Evolutionary conservation across 2,113 vertebrate species (phyloP).

Genomic region (Oryctolagus cuniculus): DNA sequence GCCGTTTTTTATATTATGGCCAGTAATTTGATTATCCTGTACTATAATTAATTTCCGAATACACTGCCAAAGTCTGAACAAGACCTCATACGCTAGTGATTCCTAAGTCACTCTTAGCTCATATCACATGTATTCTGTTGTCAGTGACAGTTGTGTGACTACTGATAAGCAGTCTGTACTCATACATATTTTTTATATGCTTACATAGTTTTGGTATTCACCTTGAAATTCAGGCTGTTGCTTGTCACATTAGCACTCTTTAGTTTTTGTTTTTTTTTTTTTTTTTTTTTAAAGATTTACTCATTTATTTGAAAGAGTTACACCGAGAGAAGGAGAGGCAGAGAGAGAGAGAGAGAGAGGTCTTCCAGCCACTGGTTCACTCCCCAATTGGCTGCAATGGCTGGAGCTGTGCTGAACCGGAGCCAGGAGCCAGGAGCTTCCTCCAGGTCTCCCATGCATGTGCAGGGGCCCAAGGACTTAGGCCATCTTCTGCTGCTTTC

Average conservation of each 20-base stretch:
- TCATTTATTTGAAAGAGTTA: too few species aligned
- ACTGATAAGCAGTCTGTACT: background rate
- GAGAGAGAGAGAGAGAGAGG: too few species aligned
- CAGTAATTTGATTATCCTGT: background rate
- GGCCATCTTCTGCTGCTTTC: too few species aligned
- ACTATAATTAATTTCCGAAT: conserved; percentile 1
- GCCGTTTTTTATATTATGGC: background rate
- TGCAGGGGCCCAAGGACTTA: too few species aligned
- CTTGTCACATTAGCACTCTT: background rate
- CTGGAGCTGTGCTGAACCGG: too few species aligned
- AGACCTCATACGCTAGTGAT: background rate
- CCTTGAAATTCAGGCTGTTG: background rate
- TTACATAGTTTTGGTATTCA: background rate
- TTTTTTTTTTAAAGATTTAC: too few species aligned
- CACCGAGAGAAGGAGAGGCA: too few species aligned
- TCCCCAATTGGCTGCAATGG: too few species aligned
- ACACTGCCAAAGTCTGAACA: background rate
- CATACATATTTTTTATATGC: too few species aligned
- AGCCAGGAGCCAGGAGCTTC: too few species aligned
- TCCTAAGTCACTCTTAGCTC: background rate
- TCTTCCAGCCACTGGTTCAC: too few species aligned
- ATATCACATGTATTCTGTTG: background rate
- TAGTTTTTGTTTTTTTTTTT: background rate
- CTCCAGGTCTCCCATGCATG: too few species aligned
- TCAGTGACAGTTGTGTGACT: background rate